A percentile compares a stretch with the other conserved stretches of the same genome.
Conservation (phyloP, 1,140 invertebrate genomes). For the Chelonus insularis region DNA sequence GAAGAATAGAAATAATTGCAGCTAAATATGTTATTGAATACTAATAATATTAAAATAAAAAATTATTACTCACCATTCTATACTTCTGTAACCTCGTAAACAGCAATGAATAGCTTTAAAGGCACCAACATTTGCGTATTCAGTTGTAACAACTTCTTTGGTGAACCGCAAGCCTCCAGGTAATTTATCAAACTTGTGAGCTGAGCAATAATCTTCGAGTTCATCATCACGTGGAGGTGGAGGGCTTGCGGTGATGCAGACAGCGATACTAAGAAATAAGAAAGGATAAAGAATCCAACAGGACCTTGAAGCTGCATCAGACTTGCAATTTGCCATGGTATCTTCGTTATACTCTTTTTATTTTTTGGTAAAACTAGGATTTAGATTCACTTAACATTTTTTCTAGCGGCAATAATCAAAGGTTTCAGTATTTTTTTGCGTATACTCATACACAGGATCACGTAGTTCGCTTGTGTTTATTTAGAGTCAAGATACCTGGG, state of each 20-base stretch:
- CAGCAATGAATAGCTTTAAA: constrained; percentile 79
- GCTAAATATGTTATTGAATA: too few species aligned
- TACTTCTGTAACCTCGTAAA: constrained; percentile 72
- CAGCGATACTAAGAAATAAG: constrained; percentile 8
- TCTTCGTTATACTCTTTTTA: too few species aligned
- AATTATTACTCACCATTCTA: constrained; percentile 69
- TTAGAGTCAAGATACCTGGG: constrained; percentile 4
- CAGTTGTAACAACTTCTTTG: constrained; percentile 68
- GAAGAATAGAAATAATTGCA: too few species aligned
- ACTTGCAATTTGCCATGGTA: background rate
- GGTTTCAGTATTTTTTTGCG: background rate
- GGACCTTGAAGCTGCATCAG: background rate
- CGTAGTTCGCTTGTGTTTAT: background rate
- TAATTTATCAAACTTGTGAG: constrained; percentile 51
- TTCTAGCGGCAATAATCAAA: background rate
- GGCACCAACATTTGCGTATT: constrained; percentile 68
- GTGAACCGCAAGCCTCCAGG: constrained; percentile 65
- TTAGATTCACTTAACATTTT: background rate
- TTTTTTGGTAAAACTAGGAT: too few species aligned
- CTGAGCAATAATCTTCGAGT: constrained; percentile 54
- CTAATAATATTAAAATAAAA: constrained; percentile 2
- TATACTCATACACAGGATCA: background rate
- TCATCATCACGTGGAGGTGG: constrained; percentile 41
- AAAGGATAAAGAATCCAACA: background rate
- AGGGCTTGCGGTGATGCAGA: constrained; percentile 26